These are phyloP conservation scores for Xanthorhoe spadicearia DNA, from an alignment of 2,888 invertebrate species.

Conservation along the genomic window DNA sequence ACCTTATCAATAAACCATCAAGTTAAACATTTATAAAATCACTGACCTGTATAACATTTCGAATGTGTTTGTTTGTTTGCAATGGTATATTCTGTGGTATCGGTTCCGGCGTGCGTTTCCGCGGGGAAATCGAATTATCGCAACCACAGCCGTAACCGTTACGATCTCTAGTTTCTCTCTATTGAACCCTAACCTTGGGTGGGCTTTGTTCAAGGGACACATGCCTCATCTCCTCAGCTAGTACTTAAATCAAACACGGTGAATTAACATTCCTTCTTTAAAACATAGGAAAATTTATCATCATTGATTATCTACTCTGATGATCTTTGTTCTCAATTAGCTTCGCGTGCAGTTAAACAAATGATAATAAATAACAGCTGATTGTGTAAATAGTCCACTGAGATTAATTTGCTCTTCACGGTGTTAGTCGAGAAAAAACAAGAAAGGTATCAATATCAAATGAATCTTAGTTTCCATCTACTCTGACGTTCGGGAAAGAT, in stretches of 20 bases:
- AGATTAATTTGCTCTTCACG: no score
- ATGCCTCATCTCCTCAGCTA: not conserved
- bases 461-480: no score
- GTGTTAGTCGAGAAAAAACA: no score
- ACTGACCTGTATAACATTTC: constrained; percentile 21
- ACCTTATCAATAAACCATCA: not conserved
- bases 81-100: constrained; percentile 31
- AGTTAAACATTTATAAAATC: not conserved
- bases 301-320: no score
- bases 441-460: no score
- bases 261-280: no score
- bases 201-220: constrained; percentile 17
- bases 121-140: constrained; percentile 46
- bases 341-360: no score
- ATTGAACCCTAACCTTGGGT: constrained; percentile 46
- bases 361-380: no score
- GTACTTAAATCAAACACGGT: not conserved
- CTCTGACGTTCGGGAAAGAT: no score
- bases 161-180: constrained; percentile 47
- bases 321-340: no score
- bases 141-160: constrained; percentile 43
- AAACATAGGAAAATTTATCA: no score
- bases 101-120: constrained; percentile 43
- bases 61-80: constrained; percentile 30
- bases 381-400: no score